A percentile compares a stretch with the other conserved stretches of the same genome.
These are phyloP conservation scores for Mythimna loreyi DNA, from an alignment of 2,888 invertebrate species.

Conservation along the genomic window DNA sequence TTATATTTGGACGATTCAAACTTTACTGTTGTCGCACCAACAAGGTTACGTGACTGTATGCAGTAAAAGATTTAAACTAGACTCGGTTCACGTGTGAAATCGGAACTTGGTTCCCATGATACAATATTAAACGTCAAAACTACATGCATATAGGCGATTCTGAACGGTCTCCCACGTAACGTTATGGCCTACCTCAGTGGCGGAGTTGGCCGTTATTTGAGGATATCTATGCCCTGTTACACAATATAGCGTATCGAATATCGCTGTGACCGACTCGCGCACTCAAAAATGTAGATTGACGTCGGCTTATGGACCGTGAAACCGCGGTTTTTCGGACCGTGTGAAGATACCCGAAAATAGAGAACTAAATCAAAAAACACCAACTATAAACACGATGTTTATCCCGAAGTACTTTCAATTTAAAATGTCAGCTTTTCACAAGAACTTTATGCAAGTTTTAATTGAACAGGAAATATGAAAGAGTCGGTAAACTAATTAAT, in stretches of 20 bases:
- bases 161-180: conserved; percentile 80
- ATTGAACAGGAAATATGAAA: conserved; percentile 59
- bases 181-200: conserved; percentile 84
- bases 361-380: conserved; percentile 27
- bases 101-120: conserved; percentile 81
- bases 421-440: conserved; percentile 45
- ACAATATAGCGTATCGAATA: conserved; percentile 80
- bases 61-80: conserved; percentile 72
- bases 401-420: conserved; percentile 31
- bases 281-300: conserved; percentile 78
- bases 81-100: conserved; percentile 78
- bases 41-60: conserved; percentile 73
- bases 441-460: conserved; percentile 49
- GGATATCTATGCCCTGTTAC: conserved; percentile 76
- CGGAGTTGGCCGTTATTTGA: conserved; percentile 75
- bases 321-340: conserved; percentile 73
- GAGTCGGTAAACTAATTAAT: conserved; percentile 53
- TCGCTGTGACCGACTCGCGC: conserved; percentile 69
- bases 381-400: conserved; percentile 28
- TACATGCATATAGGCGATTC: conserved; percentile 70
- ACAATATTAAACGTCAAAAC: conserved; percentile 79
- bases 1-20: conserved; percentile 64
- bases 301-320: conserved; percentile 81
- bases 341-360: conserved; percentile 62
- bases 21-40: conserved; percentile 62